Evolutionary conservation across 1,140 invertebrate species (phyloP).

Genomic region (Drosophila bocqueti): DNA sequence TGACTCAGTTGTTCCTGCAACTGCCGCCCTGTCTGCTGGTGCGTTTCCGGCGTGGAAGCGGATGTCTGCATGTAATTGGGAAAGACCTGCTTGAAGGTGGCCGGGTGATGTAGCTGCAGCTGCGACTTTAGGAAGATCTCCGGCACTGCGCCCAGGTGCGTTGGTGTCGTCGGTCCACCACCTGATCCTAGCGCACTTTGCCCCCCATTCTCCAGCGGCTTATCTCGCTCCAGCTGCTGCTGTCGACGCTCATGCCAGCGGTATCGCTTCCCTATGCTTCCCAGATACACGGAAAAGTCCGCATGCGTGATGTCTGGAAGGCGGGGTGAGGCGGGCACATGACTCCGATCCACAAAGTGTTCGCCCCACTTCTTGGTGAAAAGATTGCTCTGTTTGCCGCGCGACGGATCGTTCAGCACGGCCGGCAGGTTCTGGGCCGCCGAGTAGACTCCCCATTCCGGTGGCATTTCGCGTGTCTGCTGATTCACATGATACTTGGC

Average conservation of each 20-base stretch:
- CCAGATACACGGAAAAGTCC: conserved; percentile 95
- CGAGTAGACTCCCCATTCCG: conserved; percentile 91
- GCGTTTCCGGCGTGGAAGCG: conserved; percentile 30
- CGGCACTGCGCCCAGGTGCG: conserved; percentile 88
- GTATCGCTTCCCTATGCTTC: conserved; percentile 89
- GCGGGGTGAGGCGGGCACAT: conserved; percentile 91
- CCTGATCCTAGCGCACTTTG: conserved; percentile 30
- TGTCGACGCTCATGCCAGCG: conserved; percentile 86
- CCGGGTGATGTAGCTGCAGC: conserved; percentile 92
- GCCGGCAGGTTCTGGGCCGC: conserved; percentile 97
- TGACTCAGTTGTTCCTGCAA: conserved; percentile 92
- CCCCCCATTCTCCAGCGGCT: conserved; percentile 28
- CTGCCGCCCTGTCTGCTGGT: conserved; percentile 84
- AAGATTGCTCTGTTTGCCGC: conserved; percentile 95
- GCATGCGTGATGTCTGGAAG: conserved; percentile 93
- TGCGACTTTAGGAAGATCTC: conserved; percentile 94
- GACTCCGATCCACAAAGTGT: conserved; percentile 92
- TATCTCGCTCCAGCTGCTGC: conserved; percentile 41
- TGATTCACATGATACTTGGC: conserved; percentile 91
- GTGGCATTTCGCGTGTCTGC: conserved; percentile 85
- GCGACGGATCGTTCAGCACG: conserved; percentile 97
- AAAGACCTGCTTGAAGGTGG: conserved; percentile 96
- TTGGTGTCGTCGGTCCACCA: conserved; percentile 85
- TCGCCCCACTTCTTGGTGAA: conserved; percentile 99
- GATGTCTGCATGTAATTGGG: conserved; percentile 86